Conservation (phyloP, 2,888 invertebrate genomes). For the Fissipunctia ypsillon region DNA sequence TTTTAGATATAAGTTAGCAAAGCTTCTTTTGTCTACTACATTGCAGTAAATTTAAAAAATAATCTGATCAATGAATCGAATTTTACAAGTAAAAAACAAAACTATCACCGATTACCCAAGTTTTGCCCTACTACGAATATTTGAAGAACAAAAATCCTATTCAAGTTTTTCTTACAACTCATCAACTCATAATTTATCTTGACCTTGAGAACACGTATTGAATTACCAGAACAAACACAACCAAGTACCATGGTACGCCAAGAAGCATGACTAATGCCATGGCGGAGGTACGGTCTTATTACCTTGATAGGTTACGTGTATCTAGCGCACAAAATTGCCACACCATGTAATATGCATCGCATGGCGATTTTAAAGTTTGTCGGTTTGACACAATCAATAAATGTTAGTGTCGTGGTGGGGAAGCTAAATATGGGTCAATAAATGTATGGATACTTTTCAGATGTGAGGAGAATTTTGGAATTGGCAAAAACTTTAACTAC, state of each 20-base stretch:
- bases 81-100: too few species aligned
- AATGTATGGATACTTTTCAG: background rate
- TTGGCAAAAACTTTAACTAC: too few species aligned
- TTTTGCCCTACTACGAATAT: too few species aligned
- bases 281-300: slow-evolving; percentile 7
- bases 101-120: too few species aligned
- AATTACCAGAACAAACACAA: slow-evolving; percentile 30
- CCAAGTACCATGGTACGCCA: background rate
- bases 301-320: slow-evolving; percentile 49
- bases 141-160: slow-evolving; percentile 18
- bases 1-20: too few species aligned
- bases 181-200: background rate
- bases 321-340: background rate
- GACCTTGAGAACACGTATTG: slow-evolving; percentile 17
- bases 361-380: slow-evolving; percentile 19
- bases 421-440: slow-evolving; percentile 13
- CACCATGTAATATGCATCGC: slow-evolving; percentile 42
- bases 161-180: background rate
- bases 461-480: background rate
- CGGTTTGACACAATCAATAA: slow-evolving; percentile 19
- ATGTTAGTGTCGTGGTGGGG: background rate
- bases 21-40: too few species aligned
- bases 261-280: slow-evolving; percentile 51
- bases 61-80: too few species aligned
- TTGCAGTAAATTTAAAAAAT: too few species aligned